Evolutionary conservation across 2,888 invertebrate genomes (phyloP).

Genomic region (Nomada fucata): DNA sequence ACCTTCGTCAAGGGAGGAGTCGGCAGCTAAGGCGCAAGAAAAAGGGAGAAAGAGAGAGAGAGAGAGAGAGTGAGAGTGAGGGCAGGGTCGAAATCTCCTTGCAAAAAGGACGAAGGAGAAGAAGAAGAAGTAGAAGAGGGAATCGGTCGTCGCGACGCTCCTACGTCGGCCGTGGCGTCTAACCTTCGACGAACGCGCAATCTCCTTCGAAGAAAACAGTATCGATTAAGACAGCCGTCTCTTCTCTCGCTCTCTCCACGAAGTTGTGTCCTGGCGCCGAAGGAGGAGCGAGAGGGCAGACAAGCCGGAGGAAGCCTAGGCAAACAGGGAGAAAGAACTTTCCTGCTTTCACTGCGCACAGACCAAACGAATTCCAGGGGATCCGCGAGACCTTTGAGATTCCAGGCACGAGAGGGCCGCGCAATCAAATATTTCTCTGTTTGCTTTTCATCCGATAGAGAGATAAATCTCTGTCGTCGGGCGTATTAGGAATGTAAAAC

Average conservation of each 20-base stretch:
- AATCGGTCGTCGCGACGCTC: slow-evolving; percentile 53
- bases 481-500: slow-evolving; percentile 33
- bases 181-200: slow-evolving; percentile 72
- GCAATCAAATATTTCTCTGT: slow-evolving; percentile 21
- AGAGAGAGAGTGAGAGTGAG: background rate
- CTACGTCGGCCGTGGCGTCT: slow-evolving; percentile 50
- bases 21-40: slow-evolving; percentile 41
- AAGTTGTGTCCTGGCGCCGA: slow-evolving; percentile 25
- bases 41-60: background rate
- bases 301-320: slow-evolving; percentile 21
- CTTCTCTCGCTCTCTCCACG: slow-evolving; percentile 26
- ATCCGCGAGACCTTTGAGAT: slow-evolving; percentile 43
- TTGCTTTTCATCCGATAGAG: slow-evolving; percentile 32
- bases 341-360: slow-evolving; percentile 58
- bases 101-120: slow-evolving; percentile 41
- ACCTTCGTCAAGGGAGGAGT: slow-evolving; percentile 82
- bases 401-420: slow-evolving; percentile 8
- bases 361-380: slow-evolving; percentile 45
- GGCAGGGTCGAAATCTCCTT: slow-evolving; percentile 30
- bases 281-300: slow-evolving; percentile 23
- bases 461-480: slow-evolving; percentile 20
- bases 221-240: slow-evolving; percentile 72
- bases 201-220: slow-evolving; percentile 74
- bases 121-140: slow-evolving; percentile 23
- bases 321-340: slow-evolving; percentile 55